phyloP scores from a whole-genome alignment of 1,140 invertebrate species.

The Eriosoma lanigerum region DNA sequence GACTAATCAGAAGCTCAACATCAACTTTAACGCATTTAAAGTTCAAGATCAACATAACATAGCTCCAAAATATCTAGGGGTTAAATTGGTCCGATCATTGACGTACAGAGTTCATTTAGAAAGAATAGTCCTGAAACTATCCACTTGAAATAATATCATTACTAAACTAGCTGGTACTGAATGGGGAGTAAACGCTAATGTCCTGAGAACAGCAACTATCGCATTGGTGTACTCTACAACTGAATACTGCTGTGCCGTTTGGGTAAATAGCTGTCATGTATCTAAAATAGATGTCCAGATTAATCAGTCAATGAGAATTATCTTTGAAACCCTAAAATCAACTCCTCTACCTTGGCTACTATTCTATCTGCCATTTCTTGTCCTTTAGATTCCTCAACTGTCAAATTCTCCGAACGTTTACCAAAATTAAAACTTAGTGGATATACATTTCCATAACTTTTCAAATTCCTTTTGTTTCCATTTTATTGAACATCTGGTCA shows the following conservation, averaged over 20 bases:
- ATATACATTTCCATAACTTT: too few species aligned
- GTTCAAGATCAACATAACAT: too few species aligned
- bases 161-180: slow-evolving; percentile 32
- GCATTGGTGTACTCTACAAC: slow-evolving; percentile 52
- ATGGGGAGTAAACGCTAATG: slow-evolving; percentile 33
- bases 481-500: too few species aligned
- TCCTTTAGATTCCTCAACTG: too few species aligned
- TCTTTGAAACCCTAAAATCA: slow-evolving; percentile 42
- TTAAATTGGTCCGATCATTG: slow-evolving; percentile 39
- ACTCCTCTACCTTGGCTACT: slow-evolving; percentile 45
- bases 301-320: slow-evolving; percentile 9
- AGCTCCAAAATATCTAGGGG: slow-evolving; percentile 39
- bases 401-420: too few species aligned
- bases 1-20: slow-evolving; percentile 14
- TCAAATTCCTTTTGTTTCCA: too few species aligned
- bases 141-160: slow-evolving; percentile 48
- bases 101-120: slow-evolving; percentile 39
- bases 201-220: slow-evolving; percentile 40
- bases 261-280: slow-evolving; percentile 37
- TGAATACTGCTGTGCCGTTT: slow-evolving; percentile 52
- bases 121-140: slow-evolving; percentile 45
- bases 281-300: slow-evolving; percentile 26
- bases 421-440: too few species aligned
- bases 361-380: too few species aligned
- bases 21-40: slow-evolving; percentile 8